These are phyloP conservation scores for Ptilorrhoa leucosticta DNA, from an alignment of 2,113 vertebrate species.

Conservation along the genomic window DNA sequence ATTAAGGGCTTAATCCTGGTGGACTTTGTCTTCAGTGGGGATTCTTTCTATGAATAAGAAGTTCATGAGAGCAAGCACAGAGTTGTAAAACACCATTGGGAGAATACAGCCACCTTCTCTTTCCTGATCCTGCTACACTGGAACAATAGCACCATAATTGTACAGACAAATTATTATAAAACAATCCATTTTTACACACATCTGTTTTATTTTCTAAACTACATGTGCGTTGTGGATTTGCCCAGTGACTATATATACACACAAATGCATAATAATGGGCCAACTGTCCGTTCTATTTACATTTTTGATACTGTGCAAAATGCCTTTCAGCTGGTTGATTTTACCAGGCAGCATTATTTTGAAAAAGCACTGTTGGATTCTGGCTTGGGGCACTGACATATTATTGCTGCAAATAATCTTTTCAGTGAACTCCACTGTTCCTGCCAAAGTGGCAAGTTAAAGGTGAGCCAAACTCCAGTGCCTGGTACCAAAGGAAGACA, in stretches of 20 bases:
- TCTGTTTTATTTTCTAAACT: constrained; percentile 2
- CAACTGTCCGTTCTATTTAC: constrained; percentile 10
- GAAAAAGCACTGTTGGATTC: not conserved
- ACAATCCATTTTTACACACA: not conserved
- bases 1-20: constrained; percentile 13
- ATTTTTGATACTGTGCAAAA: constrained; percentile 7
- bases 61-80: not conserved
- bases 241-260: not conserved
- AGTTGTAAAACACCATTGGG: not conserved
- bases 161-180: not conserved
- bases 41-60: not conserved
- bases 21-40: not conserved
- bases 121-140: not conserved
- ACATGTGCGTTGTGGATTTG: not conserved
- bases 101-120: not conserved
- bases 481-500: not conserved
- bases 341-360: constrained; percentile 3
- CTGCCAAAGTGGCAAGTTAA: not conserved
- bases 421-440: not conserved
- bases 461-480: not conserved
- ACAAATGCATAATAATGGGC: not conserved
- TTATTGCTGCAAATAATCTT: not conserved
- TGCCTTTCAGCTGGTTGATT: constrained; percentile 17
- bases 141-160: not conserved
- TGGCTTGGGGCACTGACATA: not conserved